Evolutionary conservation across 64 coral and sea anemone genomes (phyloP).

Genomic region (Pachyseris speciosa): DNA sequence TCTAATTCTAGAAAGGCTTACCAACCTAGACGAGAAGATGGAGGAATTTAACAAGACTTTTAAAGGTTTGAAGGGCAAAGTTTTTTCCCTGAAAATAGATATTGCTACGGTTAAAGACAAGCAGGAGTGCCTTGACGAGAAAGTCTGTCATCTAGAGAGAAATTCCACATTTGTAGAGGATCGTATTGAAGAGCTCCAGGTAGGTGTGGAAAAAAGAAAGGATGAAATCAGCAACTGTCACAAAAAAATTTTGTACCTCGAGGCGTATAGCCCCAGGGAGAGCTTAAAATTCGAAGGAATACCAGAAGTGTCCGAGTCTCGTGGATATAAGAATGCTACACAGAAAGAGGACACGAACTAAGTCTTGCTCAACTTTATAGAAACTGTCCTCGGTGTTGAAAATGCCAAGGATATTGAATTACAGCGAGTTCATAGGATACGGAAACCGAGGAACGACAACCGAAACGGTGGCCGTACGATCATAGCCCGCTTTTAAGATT

Average conservation of each 20-base stretch:
- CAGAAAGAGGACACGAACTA: not conserved
- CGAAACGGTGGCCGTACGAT: too few relatives aligned
- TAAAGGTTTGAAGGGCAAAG: not conserved
- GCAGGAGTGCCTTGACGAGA: too few relatives aligned
- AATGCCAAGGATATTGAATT: not conserved
- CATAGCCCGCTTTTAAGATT: too few relatives aligned
- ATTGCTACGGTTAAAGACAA: not conserved
- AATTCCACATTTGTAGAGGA: too few relatives aligned
- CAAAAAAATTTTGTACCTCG: too few relatives aligned
- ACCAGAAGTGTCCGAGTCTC: not conserved
- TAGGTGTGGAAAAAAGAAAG: too few relatives aligned
- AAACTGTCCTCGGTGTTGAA: not conserved
- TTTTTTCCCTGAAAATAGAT: not conserved
- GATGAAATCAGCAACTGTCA: too few relatives aligned
- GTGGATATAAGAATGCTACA: not conserved
- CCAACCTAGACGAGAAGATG: not conserved
- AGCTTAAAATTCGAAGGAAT: slow-evolving; percentile 19
- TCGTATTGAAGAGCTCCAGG: too few relatives aligned
- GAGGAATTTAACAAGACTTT: not conserved
- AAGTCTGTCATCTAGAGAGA: too few relatives aligned
- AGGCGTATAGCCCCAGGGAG: not conserved
- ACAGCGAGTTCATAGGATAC: too few relatives aligned
- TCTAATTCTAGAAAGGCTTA: not conserved
- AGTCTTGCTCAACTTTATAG: not conserved
- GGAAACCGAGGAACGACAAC: too few relatives aligned